Conservation (phyloP, 2,888 invertebrate species). For the Parochlus steinenii region DNA sequence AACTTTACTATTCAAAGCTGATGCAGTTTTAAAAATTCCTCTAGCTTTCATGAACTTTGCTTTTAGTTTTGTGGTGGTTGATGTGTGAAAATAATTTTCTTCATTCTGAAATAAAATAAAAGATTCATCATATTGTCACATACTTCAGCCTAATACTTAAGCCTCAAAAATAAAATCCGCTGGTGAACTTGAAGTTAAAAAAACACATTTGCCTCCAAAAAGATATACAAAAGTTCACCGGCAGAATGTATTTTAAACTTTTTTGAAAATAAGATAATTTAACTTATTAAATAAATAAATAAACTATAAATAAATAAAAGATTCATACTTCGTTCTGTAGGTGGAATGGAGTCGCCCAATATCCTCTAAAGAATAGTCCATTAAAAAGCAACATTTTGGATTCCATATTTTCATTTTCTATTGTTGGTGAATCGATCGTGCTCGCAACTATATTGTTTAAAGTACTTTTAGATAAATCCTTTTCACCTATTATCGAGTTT, state of each 20-base stretch:
- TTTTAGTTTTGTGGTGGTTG: constrained; percentile 8
- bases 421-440: not conserved
- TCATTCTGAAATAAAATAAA: not conserved
- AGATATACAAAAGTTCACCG: too few relatives aligned
- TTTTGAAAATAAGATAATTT: too few relatives aligned
- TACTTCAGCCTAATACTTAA: too few relatives aligned
- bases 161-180: too few relatives aligned
- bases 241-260: too few relatives aligned
- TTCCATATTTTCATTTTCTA: constrained; percentile 18
- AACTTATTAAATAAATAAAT: too few relatives aligned
- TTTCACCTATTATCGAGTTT: constrained; percentile 40
- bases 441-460: not conserved
- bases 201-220: too few relatives aligned
- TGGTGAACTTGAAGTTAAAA: too few relatives aligned
- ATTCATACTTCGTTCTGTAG: too few relatives aligned
- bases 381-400: constrained; percentile 55
- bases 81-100: not conserved
- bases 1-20: constrained; percentile 46
- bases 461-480: constrained; percentile 2
- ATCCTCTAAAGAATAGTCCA: constrained; percentile 63
- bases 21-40: constrained; percentile 42
- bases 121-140: too few relatives aligned
- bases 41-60: constrained; percentile 44
- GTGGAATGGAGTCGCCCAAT: constrained; percentile 53
- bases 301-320: too few relatives aligned